phyloP scores from a whole-genome alignment of 1,140 invertebrate species.

The Cecropterus lyciades region DNA sequence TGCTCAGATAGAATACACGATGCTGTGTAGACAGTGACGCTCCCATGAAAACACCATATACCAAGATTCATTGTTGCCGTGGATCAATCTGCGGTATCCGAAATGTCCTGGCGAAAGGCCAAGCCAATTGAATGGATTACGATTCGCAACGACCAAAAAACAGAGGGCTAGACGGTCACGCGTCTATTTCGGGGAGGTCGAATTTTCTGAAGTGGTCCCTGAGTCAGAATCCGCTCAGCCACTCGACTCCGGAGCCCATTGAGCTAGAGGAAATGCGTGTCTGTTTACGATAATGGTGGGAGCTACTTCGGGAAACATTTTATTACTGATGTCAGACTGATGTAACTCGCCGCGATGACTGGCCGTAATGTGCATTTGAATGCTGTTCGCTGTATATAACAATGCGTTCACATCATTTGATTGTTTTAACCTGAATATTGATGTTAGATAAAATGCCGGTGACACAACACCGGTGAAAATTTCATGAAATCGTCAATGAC shows the following conservation, averaged over 20 bases:
- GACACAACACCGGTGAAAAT: conserved; percentile 13
- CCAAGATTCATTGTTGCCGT: conserved; percentile 57
- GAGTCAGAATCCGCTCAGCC: conserved; percentile 63
- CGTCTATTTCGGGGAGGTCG: conserved; percentile 76
- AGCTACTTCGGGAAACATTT: conserved; percentile 46
- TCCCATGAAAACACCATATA: conserved; percentile 49
- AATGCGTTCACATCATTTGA: conserved; percentile 19
- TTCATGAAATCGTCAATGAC: too few species aligned
- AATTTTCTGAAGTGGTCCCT: conserved; percentile 66
- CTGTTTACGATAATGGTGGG: conserved; percentile 53
- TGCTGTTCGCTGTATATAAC: neutral
- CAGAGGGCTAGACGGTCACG: conserved; percentile 68
- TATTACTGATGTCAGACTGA: conserved; percentile 46
- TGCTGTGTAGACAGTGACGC: too few species aligned
- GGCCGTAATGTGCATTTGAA: conserved; percentile 45
- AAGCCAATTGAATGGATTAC: conserved; percentile 78
- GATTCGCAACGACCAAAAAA: conserved; percentile 70
- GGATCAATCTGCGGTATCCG: conserved; percentile 57
- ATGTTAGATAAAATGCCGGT: conserved; percentile 37
- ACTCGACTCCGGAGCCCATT: conserved; percentile 67
- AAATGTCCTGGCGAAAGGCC: conserved; percentile 71
- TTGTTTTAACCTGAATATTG: conserved; percentile 24
- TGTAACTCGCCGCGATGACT: conserved; percentile 41
- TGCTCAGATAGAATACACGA: too few species aligned
- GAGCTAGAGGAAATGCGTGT: conserved; percentile 66